These are phyloP conservation scores for Acanthopagrus latus DNA, from an alignment of 2,797 vertebrate species.

Conservation along the genomic window DNA sequence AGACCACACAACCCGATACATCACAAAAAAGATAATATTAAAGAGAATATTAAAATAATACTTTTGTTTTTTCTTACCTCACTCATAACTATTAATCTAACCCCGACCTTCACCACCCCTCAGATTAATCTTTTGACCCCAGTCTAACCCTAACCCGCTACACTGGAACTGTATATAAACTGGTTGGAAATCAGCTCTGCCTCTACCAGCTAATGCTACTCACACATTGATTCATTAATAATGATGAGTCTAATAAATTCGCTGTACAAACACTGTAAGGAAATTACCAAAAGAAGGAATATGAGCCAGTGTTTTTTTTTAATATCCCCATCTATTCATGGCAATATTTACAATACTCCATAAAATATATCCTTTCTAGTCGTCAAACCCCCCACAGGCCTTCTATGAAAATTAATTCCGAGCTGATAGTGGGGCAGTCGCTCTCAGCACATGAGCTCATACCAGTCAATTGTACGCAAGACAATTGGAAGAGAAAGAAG, in stretches of 20 bases:
- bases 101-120: background rate
- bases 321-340: constrained; percentile 17
- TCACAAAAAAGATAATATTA: background rate
- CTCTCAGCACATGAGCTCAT: constrained; percentile 48
- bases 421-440: constrained; percentile 52
- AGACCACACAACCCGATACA: background rate
- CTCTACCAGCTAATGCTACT: background rate
- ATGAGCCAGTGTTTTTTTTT: constrained; percentile 11
- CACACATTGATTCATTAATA: background rate
- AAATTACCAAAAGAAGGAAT: constrained; percentile 1
- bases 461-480: constrained; percentile 51
- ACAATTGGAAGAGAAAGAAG: constrained; percentile 52
- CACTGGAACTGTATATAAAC: background rate
- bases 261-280: background rate
- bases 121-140: background rate
- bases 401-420: constrained; percentile 58
- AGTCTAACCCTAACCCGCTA: background rate
- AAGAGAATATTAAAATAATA: background rate
- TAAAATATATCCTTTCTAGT: constrained; percentile 38
- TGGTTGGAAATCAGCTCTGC: background rate
- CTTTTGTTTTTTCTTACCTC: background rate
- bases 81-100: background rate
- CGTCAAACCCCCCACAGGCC: constrained; percentile 45
- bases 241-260: background rate
- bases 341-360: constrained; percentile 39